Conservation (phyloP, 2,113 vertebrate species). For the Opisthocomus hoazin region DNA sequence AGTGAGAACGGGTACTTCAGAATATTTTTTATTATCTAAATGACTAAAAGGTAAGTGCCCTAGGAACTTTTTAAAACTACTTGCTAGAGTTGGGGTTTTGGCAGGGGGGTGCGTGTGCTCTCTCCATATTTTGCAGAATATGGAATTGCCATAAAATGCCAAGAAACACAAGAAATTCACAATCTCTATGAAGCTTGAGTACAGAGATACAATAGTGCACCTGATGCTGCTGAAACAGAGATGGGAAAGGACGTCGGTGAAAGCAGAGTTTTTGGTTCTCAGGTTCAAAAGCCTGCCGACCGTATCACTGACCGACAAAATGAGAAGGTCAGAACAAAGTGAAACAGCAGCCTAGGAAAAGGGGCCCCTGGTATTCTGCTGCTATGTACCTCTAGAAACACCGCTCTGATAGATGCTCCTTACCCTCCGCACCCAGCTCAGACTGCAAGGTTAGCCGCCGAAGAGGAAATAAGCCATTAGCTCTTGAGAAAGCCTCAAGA, state of each 20-base stretch:
- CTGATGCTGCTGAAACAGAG: background rate
- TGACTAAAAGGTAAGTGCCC: background rate
- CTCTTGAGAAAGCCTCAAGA: conserved; percentile 4
- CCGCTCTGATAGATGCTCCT: background rate
- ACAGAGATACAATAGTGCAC: background rate
- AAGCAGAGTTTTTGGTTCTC: background rate
- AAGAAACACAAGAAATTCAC: background rate
- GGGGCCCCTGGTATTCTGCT: background rate
- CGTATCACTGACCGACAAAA: background rate
- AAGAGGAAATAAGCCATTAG: background rate
- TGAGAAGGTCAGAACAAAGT: background rate
- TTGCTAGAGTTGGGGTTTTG: background rate
- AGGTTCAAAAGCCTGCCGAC: background rate
- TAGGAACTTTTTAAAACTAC: background rate
- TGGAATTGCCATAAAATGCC: background rate
- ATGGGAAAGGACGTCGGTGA: background rate
- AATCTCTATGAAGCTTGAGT: background rate
- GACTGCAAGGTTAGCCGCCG: background rate
- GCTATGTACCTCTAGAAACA: background rate
- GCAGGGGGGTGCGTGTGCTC: no score
- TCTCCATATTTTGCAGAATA: background rate
- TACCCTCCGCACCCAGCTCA: background rate
- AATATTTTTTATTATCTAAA: background rate
- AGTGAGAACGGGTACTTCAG: background rate
- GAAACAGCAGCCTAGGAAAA: background rate